Conservation (phyloP, 1,140 invertebrate species). For the Micrasema longulum region DNA sequence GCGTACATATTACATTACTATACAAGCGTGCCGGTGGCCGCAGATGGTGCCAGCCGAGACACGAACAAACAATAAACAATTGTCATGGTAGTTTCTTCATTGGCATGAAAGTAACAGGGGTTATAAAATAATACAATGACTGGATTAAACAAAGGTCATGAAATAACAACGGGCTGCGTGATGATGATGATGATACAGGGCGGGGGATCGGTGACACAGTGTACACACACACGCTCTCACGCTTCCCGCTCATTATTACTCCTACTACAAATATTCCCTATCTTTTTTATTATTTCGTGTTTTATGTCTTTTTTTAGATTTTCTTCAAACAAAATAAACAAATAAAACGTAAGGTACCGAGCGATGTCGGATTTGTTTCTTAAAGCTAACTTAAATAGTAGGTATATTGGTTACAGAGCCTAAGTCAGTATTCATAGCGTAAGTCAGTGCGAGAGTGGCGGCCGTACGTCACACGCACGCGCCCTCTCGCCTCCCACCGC, state of each 20-base stretch:
- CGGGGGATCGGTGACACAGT: not conserved
- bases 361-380: conserved; percentile 38
- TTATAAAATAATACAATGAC: not conserved
- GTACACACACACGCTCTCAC: not conserved
- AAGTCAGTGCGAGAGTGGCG: conserved; percentile 48
- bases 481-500: conserved; percentile 18
- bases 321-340: conserved; percentile 44
- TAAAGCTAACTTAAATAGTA: conserved; percentile 53
- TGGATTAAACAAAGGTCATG: conserved; percentile 16
- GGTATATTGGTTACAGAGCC: conserved; percentile 48
- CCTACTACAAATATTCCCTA: conserved; percentile 48
- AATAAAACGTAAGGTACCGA: conserved; percentile 27
- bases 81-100: conserved; percentile 40
- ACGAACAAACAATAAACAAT: conserved; percentile 1
- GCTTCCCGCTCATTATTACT: conserved; percentile 42
- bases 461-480: conserved; percentile 39
- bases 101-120: conserved; percentile 37
- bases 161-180: conserved; percentile 23
- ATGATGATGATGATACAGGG: conserved; percentile 3
- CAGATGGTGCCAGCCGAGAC: no score
- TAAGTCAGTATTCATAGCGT: conserved; percentile 55
- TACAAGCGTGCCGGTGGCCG: not conserved
- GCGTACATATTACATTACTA: not conserved
- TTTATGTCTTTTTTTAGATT: conserved; percentile 51
- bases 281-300: conserved; percentile 52